These are phyloP conservation scores for Acholoe squamosa DNA, from an alignment of 2,888 invertebrate species.

Conservation along the genomic window DNA sequence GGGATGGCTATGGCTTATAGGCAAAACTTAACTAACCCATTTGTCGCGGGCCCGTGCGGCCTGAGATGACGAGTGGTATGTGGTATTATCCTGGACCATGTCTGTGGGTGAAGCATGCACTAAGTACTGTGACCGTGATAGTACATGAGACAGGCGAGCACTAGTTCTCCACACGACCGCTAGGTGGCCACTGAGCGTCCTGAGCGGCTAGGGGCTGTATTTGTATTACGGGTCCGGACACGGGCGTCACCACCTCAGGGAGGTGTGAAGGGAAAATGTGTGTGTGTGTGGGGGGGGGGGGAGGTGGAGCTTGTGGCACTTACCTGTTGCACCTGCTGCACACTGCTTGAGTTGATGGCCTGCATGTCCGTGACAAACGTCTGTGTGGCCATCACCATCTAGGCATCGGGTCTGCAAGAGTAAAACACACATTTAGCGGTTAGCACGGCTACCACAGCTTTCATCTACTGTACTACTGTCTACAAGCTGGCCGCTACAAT, in stretches of 20 bases:
- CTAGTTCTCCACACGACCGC: neutral
- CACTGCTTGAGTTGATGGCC: constrained; percentile 80
- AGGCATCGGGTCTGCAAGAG: constrained; percentile 40
- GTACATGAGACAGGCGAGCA: neutral
- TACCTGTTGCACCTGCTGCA: constrained; percentile 71
- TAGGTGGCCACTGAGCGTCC: neutral
- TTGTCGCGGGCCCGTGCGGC: neutral
- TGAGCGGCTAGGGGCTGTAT: neutral
- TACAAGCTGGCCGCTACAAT: neutral
- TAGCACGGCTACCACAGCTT: neutral
- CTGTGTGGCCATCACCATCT: constrained; percentile 81
- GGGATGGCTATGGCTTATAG: too few relatives aligned
- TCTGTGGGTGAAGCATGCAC: neutral
- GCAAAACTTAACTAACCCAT: constrained; percentile 18
- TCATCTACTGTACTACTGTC: neutral
- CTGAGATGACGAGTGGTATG: constrained; percentile 10
- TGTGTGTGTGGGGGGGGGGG: neutral
- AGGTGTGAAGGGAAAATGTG: neutral
- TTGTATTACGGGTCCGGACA: constrained; percentile 6
- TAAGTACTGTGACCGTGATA: neutral
- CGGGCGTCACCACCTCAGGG: neutral
- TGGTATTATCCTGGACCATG: constrained; percentile 32
- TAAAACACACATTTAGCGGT: neutral
- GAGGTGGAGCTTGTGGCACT: constrained; percentile 47
- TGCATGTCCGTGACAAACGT: constrained; percentile 83